These are phyloP conservation scores for Blastomussa wellsi DNA, from an alignment of 92 coral and sea anemone species.

Conservation along the genomic window DNA sequence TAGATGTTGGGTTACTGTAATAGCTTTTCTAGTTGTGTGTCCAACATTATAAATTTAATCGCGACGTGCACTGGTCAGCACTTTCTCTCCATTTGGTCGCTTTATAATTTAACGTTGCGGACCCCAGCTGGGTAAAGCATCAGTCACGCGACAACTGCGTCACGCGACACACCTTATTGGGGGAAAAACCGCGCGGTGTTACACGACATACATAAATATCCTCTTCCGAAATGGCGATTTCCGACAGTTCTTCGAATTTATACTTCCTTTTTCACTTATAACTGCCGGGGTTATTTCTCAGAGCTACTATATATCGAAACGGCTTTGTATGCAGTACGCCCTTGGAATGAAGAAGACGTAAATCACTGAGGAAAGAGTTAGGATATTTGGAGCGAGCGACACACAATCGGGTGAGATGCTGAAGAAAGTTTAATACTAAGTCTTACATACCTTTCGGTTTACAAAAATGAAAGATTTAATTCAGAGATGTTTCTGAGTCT, in stretches of 20 bases:
- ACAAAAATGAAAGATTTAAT: neutral
- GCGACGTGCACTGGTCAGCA: too few species aligned
- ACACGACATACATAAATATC: neutral
- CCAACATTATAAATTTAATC: too few species aligned
- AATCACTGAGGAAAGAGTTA: neutral
- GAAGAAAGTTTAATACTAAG: too few species aligned
- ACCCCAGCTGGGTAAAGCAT: neutral
- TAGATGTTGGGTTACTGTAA: too few species aligned
- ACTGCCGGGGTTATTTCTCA: neutral
- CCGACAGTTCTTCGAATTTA: conserved; percentile 1
- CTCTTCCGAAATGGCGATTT: neutral
- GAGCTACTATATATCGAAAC: neutral
- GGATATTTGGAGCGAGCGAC: neutral
- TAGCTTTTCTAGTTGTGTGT: too few species aligned
- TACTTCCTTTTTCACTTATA: neutral
- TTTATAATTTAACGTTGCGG: too few species aligned
- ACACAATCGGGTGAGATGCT: neutral
- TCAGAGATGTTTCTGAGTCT: neutral
- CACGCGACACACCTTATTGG: neutral
- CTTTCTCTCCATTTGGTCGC: too few species aligned
- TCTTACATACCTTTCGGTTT: neutral
- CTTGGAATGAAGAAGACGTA: neutral
- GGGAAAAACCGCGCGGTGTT: neutral
- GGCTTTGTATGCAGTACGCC: neutral
- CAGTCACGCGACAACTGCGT: neutral